Conservation (phyloP, 2,888 invertebrate genomes). For the Cephus rjabovi region DNA sequence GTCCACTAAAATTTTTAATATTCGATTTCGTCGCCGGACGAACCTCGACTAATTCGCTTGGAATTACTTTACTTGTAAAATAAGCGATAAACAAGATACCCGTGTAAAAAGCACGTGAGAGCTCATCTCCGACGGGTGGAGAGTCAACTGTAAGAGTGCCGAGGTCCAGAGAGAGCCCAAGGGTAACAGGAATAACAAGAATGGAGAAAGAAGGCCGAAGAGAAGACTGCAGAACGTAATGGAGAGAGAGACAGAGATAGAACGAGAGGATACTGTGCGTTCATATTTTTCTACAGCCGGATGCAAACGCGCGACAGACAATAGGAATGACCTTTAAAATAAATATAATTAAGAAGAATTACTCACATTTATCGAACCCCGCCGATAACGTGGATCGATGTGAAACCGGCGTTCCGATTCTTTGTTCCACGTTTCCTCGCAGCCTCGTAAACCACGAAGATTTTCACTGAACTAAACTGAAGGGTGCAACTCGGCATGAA, state of each 20-base stretch:
- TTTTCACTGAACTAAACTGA: constrained; percentile 34
- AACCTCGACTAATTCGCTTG: not conserved
- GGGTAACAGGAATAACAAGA: not conserved
- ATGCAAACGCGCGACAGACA: not conserved
- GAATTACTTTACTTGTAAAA: not conserved
- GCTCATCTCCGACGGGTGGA: not conserved
- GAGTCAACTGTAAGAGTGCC: not conserved
- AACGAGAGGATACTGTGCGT: not conserved
- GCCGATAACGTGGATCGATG: not conserved
- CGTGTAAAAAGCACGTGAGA: not conserved
- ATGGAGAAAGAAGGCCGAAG: not conserved
- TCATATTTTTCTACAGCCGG: not conserved
- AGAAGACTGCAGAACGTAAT: not conserved
- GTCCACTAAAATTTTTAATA: not conserved
- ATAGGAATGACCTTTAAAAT: not conserved
- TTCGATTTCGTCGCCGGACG: not conserved
- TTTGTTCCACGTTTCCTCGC: not conserved
- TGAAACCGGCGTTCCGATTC: not conserved
- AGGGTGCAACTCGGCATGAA: constrained; percentile 5
- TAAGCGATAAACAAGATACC: not conserved
- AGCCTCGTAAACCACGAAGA: not conserved
- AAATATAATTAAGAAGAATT: not conserved
- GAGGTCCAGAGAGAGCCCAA: not conserved
- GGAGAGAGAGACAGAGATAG: constrained; percentile 6
- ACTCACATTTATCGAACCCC: not conserved